Evolutionary conservation across 2,797 vertebrate species (phyloP), one percentile per base, ranked within the genome.

Genomic region (Rhinatrema bivittatum): DNA sequence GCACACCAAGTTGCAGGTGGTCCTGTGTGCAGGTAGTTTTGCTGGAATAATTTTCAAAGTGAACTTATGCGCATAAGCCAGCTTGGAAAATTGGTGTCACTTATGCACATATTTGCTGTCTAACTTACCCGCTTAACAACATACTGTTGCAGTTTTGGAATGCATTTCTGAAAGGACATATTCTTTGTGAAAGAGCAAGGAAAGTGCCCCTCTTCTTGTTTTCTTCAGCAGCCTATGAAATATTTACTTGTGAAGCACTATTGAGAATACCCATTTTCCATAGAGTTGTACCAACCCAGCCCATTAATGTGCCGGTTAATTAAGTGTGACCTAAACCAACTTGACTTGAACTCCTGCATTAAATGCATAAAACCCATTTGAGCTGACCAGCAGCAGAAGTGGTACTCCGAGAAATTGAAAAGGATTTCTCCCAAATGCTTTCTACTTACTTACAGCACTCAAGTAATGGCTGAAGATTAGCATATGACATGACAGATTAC

Each of bases 401-500:
- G 74, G 81, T 87, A 87, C 79, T 85, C 68, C 61, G 75, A 85
- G 78, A 87, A 86, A 87, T 81, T 75, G 80, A 78, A 84, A 86
- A 80, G 81, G 81, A 84, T 85, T 85, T 85, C 78, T 85, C 83
- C 84, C 80, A 83, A 87, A 88, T 85, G 81, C 85, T 81, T 84
- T 86, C 81, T 82, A 85, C 87, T 86, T 83, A 86, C 85, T 86
- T 78, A 87, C 81, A 78, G 85, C 78, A 87, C 87, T 90, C 84
- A 85, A 77, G 82, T 87, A 91, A 90, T 87, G 86, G 84, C 78
- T 87, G 86, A 87, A 97, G 90, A 98, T 98, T 97, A 95, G 91
- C 94, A 97, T 96, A 94, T 94, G 90, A 95, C 93, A 96, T 90
- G 92, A 94, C 93, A 94, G 91, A 95, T 95, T 94, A 96, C 92